These are phyloP conservation scores for Anas platyrhynchos DNA, from an alignment of 2,113 vertebrate genomes.

Conservation along the genomic window DNA sequence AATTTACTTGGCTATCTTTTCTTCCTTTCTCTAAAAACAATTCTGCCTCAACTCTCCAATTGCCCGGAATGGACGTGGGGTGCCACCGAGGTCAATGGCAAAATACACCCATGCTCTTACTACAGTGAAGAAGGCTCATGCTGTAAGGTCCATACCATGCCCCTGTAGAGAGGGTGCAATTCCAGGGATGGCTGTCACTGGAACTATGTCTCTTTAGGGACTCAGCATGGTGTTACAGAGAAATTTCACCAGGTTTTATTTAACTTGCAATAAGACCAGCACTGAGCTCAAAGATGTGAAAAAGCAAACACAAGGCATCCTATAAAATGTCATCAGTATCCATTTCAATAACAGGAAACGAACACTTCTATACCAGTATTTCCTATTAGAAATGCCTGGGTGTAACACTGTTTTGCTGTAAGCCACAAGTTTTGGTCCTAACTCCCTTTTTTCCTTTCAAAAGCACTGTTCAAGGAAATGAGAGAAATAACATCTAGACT, in stretches of 20 bases:
- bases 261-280: not conserved
- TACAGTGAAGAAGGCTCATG: not conserved
- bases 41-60: not conserved
- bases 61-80: not conserved
- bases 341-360: not conserved
- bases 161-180: not conserved
- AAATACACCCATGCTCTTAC: not conserved
- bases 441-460: slow-evolving; percentile 29
- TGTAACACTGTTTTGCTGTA: slow-evolving; percentile 12
- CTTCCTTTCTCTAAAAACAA: not conserved
- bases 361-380: not conserved
- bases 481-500: slow-evolving; percentile 31
- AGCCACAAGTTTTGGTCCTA: not conserved
- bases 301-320: slow-evolving; percentile 5
- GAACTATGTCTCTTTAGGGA: not conserved
- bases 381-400: slow-evolving; percentile 7
- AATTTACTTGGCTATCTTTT: not conserved
- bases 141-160: not conserved
- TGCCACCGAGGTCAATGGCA: not conserved
- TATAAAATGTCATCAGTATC: not conserved
- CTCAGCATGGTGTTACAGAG: not conserved
- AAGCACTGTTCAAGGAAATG: slow-evolving; percentile 31
- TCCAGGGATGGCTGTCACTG: slow-evolving; percentile 26
- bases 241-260: not conserved
- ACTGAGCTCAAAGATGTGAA: not conserved